Base-by-base conservation (phyloP, 2,113 vertebrate species). In the Hyperopisus bebe region DNA sequence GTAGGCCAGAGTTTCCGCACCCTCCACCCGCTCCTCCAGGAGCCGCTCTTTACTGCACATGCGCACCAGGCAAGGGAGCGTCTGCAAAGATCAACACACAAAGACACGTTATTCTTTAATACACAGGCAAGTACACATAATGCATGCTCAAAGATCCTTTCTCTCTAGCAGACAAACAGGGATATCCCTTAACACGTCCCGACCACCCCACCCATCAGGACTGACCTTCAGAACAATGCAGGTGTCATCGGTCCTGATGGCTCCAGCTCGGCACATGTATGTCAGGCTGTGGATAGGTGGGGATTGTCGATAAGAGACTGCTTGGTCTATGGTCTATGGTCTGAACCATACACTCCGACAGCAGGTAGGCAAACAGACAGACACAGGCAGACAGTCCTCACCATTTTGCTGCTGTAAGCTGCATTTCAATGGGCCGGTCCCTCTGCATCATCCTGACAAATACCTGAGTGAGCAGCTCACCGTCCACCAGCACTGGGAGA, bases 381-480 rank as follows among this genome's bases (percentile, higher is more conserved):
- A 70, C 62, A 70, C n/a, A 11, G 2, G n/a, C 62, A 3, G 21
- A 31, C 19, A 88, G 44, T 17, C 27, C 95, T 98, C 95, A 99
- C 98, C 98, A 99, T 98, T 99, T 99, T 94, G 98, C 98, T 92
- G 98, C 97, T 0, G 98, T 99, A 91, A 99, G 96, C 93, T 99
- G 98, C 98, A 99, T 99, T 95, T 99, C 98, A 92, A 99, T 97
- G 87, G 98, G 98, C 92, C 98, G 98, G 95, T 99, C 98, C 94
- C 98, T 97, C 94, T 99, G 98, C 95, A 99, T 97, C 98, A 99
- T 99, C 97, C 96, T 97, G 95, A 98, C 98, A 95, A 99, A 98
- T 94, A 99, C 98, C 93, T 99, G 98, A 90, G 97, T 97, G 94
- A 99, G 97, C 93, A 97, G 94, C 94, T 99, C 98, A 91, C 98